Conservation (phyloP, 2,888 invertebrate species). For the Coecobrya sp. region DNA sequence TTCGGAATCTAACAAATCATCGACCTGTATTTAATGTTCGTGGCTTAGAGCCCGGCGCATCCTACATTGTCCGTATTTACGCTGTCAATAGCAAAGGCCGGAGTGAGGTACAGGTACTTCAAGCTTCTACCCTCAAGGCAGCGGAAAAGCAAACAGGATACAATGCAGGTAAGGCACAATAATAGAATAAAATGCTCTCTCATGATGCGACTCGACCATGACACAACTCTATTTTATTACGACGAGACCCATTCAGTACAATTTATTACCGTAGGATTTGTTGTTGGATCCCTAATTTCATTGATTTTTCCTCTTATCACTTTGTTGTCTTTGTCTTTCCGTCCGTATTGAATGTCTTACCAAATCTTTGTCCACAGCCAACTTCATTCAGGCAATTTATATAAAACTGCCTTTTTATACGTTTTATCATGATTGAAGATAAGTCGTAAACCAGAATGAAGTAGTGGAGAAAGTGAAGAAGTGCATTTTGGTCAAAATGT, state of each 20-base stretch:
- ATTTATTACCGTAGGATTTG: constrained; percentile 18
- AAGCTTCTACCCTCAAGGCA: constrained; percentile 92
- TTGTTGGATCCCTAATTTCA: constrained; percentile 25
- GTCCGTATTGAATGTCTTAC: neutral
- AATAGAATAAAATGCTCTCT: neutral
- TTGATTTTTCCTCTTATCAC: constrained; percentile 36
- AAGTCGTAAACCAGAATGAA: constrained; percentile 6
- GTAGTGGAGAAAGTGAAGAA: neutral
- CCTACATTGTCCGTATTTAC: constrained; percentile 91
- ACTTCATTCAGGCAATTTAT: neutral
- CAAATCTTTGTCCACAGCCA: neutral
- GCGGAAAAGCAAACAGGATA: constrained; percentile 92
- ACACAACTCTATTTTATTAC: neutral
- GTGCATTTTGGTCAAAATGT: constrained; percentile 4
- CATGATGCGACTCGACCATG: neutral
- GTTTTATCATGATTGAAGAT: constrained; percentile 10
- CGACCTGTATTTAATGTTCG: constrained; percentile 91
- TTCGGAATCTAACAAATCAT: constrained; percentile 88
- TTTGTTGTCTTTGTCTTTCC: constrained; percentile 41
- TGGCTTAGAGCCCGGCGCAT: constrained; percentile 91
- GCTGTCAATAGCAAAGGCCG: constrained; percentile 92
- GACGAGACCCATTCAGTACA: neutral
- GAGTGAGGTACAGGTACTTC: constrained; percentile 91
- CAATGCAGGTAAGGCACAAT: constrained; percentile 86
- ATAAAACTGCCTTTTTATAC: constrained; percentile 4